A percentile compares a stretch with the other conserved stretches of the same genome.
These are phyloP conservation scores for Euproctis similis DNA, from an alignment of 2,888 invertebrate species.

Conservation along the genomic window DNA sequence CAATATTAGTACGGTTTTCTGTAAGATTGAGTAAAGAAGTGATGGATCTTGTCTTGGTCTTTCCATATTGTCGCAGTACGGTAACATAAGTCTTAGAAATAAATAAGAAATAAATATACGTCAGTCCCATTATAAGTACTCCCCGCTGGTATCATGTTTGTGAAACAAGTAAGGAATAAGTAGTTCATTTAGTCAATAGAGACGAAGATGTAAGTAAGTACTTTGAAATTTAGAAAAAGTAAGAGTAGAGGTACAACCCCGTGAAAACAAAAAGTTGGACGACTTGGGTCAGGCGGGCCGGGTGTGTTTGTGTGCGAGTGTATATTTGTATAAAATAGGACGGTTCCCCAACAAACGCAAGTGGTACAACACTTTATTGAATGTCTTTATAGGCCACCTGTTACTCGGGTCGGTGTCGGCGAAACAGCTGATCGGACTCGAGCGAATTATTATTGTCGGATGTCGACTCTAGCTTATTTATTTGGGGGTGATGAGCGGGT, in stretches of 20 bases:
- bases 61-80: too few relatives aligned
- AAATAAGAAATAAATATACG: too few relatives aligned
- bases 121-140: too few relatives aligned
- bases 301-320: constrained; percentile 34
- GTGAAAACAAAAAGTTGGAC: constrained; percentile 26
- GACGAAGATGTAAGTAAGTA: too few relatives aligned
- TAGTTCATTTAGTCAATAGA: too few relatives aligned
- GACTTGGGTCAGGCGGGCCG: constrained; percentile 21
- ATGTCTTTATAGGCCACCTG: constrained; percentile 77
- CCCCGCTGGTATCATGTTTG: too few relatives aligned
- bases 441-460: constrained; percentile 71
- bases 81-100: too few relatives aligned
- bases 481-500: constrained; percentile 58
- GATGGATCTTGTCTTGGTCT: too few relatives aligned
- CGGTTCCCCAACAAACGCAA: constrained; percentile 66
- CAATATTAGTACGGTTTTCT: too few relatives aligned
- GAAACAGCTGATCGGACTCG: constrained; percentile 71
- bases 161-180: too few relatives aligned
- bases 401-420: constrained; percentile 72
- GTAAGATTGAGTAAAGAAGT: too few relatives aligned
- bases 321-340: constrained; percentile 61
- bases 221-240: constrained; percentile 8
- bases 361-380: constrained; percentile 73
- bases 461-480: constrained; percentile 66
- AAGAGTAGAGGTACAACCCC: constrained; percentile 11